Base-by-base conservation (phyloP, 2,888 invertebrate species). In the Hedychridium roseum region DNA sequence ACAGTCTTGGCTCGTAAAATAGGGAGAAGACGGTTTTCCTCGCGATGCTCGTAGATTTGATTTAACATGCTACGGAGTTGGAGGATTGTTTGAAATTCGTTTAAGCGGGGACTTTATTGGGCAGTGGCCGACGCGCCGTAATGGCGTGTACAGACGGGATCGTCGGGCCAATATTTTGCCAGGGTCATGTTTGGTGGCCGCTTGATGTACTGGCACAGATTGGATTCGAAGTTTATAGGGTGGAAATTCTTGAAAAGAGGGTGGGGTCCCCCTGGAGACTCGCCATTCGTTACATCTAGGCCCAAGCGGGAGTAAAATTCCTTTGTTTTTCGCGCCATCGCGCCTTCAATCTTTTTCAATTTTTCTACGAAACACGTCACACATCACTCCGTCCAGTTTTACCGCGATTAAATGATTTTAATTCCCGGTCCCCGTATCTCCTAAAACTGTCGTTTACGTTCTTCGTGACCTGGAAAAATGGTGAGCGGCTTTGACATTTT, bases 201-300 rank as follows among this genome's bases (percentile, higher is more conserved):
- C 58, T 62, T 68, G 71, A 74, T 72, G 73, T 70, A 69, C 71
- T 61, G 70, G 71, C 71, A 70, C 73, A 74, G 74, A 78, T 78
- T 77, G 75, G 75, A 77, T 78, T 78, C 73, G 69, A 73, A 76
- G 71, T 76, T 77, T 75, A 75, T 73, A 72, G 74, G 68, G 76
- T 71, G 74, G 71, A 76, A 76, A 72, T 66, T 51, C 66, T 67
- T 37, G 45, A n/a, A n/a, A n/a, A n/a, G n/a, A n/a, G n/a, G n/a
- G n/a, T n/a, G 49, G 43, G 35, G 23, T 37, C 11, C 26, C 27
- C 27, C 23, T 23, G 5, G 23, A 9, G 23, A 23, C 23, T 9
- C 23, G 23, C n/a, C n/a, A n/a, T n/a, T n/a, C n/a, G n/a, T n/a
- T n/a, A n/a, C n/a, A n/a, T n/a, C n/a, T n/a, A n/a, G n/a, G n/a